Base-by-base conservation (phyloP, 2,888 invertebrate species). In the Coelopa pilipes region DNA sequence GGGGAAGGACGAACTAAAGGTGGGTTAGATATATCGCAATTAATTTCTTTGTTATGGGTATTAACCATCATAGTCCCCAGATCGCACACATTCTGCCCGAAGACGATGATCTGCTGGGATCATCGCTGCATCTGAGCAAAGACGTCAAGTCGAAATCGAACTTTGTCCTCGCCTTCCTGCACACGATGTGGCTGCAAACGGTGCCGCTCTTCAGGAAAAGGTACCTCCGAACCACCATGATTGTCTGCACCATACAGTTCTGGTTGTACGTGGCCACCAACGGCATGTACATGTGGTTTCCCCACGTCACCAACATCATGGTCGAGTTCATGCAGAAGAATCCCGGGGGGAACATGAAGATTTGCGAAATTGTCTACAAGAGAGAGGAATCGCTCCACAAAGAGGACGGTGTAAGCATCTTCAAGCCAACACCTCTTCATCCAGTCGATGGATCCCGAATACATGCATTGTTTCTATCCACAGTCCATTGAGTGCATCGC, bases 271-370 rank as follows among this genome's bases (percentile, higher is more conserved):
- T 82, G 1, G 81, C 83, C 57, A 83, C 81, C 0, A 82, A 84
- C 75, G 84, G 85, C 0, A 76, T 87, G 74, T 83, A 85, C 72
- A 83, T 87, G 81, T 87, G 85, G 84, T 84, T 86, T 66, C 86
- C 86, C 0, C 84, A 85, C 49, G 84, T 86, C 17, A 80, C 85
- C 50, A 85, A 86, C 75, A 82, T 82, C 46, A 80, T 85, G 76
- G 82, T 81, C 0, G 80, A 82, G 45, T 86, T 79, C 71, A 81
- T 81, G 75, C 75, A 78, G 3, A 73, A 77, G 13, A 78, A 83
- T 75, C 82, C 84, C 1, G 80, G 78, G 19, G 74, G 79, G 17
- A 71, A 77, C 13, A 79, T 76, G 10, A 75, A 79, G 21, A 80
- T 86, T 12, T 87, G 87, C 74, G 75, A 83, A 49, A 81, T 83